Conservation (phyloP, 2,797 vertebrate species). For the Phalloptychus januarius region DNA sequence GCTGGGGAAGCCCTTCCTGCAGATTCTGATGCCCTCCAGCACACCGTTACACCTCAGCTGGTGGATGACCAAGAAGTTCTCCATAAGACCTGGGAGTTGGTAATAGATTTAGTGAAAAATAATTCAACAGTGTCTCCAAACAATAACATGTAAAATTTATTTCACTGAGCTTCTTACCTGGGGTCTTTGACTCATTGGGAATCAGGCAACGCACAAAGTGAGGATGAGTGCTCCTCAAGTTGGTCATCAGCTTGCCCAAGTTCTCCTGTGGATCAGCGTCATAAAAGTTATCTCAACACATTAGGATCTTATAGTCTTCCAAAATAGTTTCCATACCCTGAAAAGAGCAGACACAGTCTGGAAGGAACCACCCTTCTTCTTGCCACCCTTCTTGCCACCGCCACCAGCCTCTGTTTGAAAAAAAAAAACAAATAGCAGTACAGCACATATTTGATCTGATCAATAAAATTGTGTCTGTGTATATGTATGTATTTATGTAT, state of each 20-base stretch:
- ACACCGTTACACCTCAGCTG: constrained; percentile 91
- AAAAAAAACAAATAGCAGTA: background rate
- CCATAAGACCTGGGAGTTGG: constrained; percentile 35
- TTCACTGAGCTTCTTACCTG: background rate
- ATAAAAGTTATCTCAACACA: constrained; percentile 31
- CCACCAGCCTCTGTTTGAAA: constrained; percentile 41
- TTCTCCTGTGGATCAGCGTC: constrained; percentile 11
- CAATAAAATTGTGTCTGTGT: background rate
- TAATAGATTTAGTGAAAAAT: background rate
- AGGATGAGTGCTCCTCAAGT: constrained; percentile 74
- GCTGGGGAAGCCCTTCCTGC: constrained; percentile 90
- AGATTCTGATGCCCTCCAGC: constrained; percentile 82
- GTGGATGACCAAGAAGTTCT: constrained; percentile 89
- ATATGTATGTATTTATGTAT: too few species aligned
- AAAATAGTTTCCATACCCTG: constrained; percentile 73
- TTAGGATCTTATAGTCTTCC: constrained; percentile 50
- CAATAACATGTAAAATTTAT: too few species aligned
- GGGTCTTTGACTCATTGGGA: constrained; percentile 75
- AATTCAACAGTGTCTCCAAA: background rate
- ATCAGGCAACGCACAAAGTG: constrained; percentile 89
- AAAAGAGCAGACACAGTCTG: constrained; percentile 85
- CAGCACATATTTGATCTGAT: background rate
- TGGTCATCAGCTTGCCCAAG: constrained; percentile 27
- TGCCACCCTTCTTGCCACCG: constrained; percentile 65
- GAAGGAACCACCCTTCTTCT: constrained; percentile 92